Conservation (phyloP, 2,888 invertebrate species). For the Parapristionchus giblindavisi region DNA sequence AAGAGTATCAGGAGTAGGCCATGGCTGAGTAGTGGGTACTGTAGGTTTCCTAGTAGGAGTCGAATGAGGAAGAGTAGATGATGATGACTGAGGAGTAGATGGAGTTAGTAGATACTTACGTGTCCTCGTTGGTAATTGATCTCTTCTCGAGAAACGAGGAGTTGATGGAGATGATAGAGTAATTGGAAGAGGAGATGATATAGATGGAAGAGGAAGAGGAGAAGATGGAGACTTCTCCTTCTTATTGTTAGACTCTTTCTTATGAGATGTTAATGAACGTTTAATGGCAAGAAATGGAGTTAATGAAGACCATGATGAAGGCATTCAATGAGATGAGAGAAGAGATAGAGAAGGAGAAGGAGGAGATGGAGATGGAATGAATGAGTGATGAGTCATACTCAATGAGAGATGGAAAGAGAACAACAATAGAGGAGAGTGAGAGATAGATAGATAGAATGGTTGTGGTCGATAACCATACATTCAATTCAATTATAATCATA, state of each 20-base stretch:
- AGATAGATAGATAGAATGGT: conserved; percentile 14
- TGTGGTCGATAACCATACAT: neutral
- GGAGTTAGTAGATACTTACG: conserved; percentile 13
- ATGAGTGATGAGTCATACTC: conserved; percentile 18
- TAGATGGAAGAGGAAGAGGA: conserved; percentile 14
- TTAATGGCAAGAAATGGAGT: conserved; percentile 32
- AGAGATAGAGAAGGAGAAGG: neutral
- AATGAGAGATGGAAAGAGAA: conserved; percentile 18
- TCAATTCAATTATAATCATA: neutral
- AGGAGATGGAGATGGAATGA: conserved; percentile 14
- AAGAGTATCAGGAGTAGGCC: conserved; percentile 16
- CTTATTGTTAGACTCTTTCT: neutral
- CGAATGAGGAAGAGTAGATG: conserved; percentile 10
- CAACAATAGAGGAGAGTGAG: conserved; percentile 4
- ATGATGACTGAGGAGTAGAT: conserved; percentile 13
- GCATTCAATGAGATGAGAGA: neutral
- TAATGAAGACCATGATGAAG: conserved; percentile 22
- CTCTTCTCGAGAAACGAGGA: conserved; percentile 19
- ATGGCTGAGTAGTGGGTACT: conserved; percentile 11
- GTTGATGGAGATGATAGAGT: neutral
- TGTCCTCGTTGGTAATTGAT: neutral
- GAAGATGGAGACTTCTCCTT: conserved; percentile 2
- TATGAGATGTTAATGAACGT: conserved; percentile 12
- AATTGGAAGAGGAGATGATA: conserved; percentile 23
- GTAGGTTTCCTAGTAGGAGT: neutral